phyloP scores from a whole-genome alignment of 2,113 vertebrate species.

The Pao palembangensis region DNA sequence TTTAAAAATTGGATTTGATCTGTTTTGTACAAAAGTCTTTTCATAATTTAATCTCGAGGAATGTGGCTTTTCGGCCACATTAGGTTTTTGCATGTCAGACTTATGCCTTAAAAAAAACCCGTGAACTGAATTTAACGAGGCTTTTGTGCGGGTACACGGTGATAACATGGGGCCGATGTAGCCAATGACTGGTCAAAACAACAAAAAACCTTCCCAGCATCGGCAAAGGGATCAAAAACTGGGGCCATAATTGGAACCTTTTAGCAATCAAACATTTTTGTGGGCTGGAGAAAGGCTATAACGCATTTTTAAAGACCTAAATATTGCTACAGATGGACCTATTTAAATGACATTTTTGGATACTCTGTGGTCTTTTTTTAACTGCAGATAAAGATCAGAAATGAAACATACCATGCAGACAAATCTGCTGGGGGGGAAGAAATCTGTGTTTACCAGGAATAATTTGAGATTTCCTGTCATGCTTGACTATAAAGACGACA shows the following conservation, averaged over 20 bases:
- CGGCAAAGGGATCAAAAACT: too few relatives aligned
- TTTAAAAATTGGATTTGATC: conserved; percentile 10
- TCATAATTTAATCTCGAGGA: background rate
- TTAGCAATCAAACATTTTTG: too few relatives aligned
- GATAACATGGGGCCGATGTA: too few relatives aligned
- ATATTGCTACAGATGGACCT: too few relatives aligned
- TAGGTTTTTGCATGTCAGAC: conserved; percentile 14
- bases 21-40: background rate
- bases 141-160: background rate
- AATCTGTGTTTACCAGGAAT: too few relatives aligned
- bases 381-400: conserved; percentile 14
- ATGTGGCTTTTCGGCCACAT: conserved; percentile 8
- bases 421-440: conserved; percentile 12
- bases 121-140: conserved; percentile 1
- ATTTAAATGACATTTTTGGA: too few relatives aligned
- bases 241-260: too few relatives aligned
- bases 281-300: too few relatives aligned
- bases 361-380: too few relatives aligned
- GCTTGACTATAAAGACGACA: conserved; percentile 61
- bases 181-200: background rate
- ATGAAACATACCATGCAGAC: conserved; percentile 22
- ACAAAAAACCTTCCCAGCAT: too few relatives aligned
- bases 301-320: too few relatives aligned
- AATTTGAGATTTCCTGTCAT: too few relatives aligned
- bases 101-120: conserved; percentile 20